Evolutionary conservation across 1,140 invertebrate genomes (phyloP), one percentile per base, ranked within the genome.

Genomic region (Druon quercuslanigerum): DNA sequence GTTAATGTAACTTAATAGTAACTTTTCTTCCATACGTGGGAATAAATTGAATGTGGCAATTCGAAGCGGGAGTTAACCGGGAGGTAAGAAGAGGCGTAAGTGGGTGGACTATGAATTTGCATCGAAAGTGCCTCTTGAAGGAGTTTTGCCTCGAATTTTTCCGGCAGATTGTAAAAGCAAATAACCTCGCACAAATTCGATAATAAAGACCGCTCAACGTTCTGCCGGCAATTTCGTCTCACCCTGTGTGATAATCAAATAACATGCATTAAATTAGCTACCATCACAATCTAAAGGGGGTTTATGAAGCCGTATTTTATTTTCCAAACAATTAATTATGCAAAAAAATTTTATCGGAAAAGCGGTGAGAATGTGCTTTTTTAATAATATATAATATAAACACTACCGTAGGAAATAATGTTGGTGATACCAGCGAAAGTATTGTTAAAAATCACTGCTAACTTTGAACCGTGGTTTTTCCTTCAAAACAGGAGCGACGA

Each of bases 51-150:
- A 84, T 72, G 77, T 72, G 51, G 75, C 60, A 74, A 81, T 73
- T 76, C 73, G 52, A 70, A 56, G 20, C 71, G 77, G 77, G 75
- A 81, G 40, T 46, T 46, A 46, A 46, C 40, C 9, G 78, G 72
- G 79, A 84, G 71, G 60, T 50, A 80, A 54, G 40, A 46, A 46
- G 40, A 46, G 40, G 40, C 40, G 71, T 82, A 80, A 77, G 78
- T 79, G 76, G 73, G 79, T 76, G 74, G 80, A 84, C 83, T 83
- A 86, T 84, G 85, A 91, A 91, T 91, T 91, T 91, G 90, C 90
- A 91, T 91, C 79, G 88, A 91, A 91, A 91, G 90, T 91, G 90
- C 85, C 87, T 90, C 86, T 91, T 90, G 86, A 90, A 88, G 57
- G 75, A 84, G 86, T 84, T 83, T 87, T 85, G 66, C 75, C 19